Base-by-base conservation (phyloP, 2,888 invertebrate genomes). In the Morpho deidamia region DNA sequence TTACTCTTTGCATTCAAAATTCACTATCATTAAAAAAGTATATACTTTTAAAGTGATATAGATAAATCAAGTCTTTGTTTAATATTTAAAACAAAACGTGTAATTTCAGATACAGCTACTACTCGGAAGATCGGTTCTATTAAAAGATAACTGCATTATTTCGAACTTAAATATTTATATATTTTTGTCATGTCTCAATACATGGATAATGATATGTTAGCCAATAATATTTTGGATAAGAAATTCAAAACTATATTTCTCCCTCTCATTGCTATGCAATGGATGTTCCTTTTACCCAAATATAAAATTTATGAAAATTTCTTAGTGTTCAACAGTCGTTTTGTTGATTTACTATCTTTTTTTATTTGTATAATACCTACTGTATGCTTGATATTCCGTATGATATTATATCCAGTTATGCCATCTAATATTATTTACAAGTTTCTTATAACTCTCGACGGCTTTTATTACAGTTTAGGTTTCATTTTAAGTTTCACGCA, bases 241-340 rank as follows among this genome's bases (percentile, higher is more conserved):
- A 41, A 49, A 12, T 7, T 49, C 8, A 9, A 41, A 49, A 10
- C 12, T 7, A 3, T 49, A 34, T 34, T 49, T 41, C 12, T 49
- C 8, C 48, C 48, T 8, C 14, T 41, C n/a, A 42, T 14, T 14
- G n/a, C 7, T 0, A 35, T 49, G 35, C 48, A 49, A n/a, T 34
- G 48, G 41, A 14, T 42, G 10, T 49, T 42, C n/a, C 32, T 49
- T 3, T 49, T 49, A 11, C 48, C 48, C n/a, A 49, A 49, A 34
- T 49, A 41, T 8, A 49, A 34, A 14, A 33, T 49, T 14, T 49
- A 49, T 42, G 7, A 49, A 41, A 49, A 41, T 11, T 41, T 49
- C 34, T 10, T 49, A 12, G 3, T 49, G 7, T 49, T 49, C 35
- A 49, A 49, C 41, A 49, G 48, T 8, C 48, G 34, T 35, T n/a